Conservation (phyloP, 2,888 invertebrate genomes). For the Drosophila yooni region DNA sequence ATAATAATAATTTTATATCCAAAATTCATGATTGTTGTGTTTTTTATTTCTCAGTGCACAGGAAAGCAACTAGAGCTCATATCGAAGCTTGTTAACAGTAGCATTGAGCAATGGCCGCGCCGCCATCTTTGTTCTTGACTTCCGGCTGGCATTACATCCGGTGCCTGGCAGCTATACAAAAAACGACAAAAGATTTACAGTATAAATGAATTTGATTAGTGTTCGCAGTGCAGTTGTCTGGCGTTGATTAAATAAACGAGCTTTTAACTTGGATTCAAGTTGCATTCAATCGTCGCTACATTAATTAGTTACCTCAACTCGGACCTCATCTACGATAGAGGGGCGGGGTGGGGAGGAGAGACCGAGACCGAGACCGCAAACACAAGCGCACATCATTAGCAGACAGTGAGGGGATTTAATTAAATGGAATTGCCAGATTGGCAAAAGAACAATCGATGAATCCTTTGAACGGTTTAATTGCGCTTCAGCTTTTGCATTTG, state of each 20-base stretch:
- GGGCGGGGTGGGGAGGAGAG: no score
- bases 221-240: slow-evolving; percentile 11
- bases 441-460: slow-evolving; percentile 45
- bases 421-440: slow-evolving; percentile 70
- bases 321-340: not conserved
- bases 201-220: slow-evolving; percentile 73
- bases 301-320: slow-evolving; percentile 21
- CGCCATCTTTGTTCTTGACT: slow-evolving; percentile 56
- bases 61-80: slow-evolving; percentile 41
- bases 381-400: slow-evolving; percentile 69
- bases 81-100: slow-evolving; percentile 53
- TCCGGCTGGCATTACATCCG: slow-evolving; percentile 75
- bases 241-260: slow-evolving; percentile 39
- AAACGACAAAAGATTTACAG: slow-evolving; percentile 57
- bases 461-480: slow-evolving; percentile 48
- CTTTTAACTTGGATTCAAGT: slow-evolving; percentile 10
- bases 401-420: slow-evolving; percentile 68
- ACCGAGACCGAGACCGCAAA: slow-evolving; percentile 29
- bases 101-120: slow-evolving; percentile 20
- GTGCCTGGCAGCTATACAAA: slow-evolving; percentile 56
- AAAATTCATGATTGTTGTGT: not conserved
- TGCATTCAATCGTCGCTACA: slow-evolving; percentile 27
- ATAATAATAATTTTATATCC: no score
- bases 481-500: slow-evolving; percentile 42
- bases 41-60: not conserved